phyloP scores from a whole-genome alignment of 2,888 invertebrate species.

The Chironomus tentans region DNA sequence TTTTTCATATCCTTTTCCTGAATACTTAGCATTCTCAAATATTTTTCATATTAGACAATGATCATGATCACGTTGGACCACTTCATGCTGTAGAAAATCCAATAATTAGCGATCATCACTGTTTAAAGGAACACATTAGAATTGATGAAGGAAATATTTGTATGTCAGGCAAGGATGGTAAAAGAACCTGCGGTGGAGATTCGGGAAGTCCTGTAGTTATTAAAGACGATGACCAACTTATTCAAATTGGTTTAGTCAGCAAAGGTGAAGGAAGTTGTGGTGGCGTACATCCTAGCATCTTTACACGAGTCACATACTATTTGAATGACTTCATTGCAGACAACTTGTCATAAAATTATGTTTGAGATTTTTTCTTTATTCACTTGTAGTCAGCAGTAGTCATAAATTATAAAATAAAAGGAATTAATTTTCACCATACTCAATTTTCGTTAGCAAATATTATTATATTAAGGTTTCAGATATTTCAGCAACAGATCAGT shows the following conservation, averaged over 20 bases:
- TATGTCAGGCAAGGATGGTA: background rate
- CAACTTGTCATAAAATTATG: background rate
- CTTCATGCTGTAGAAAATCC: background rate
- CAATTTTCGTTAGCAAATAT: too few species aligned
- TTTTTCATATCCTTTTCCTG: too few species aligned
- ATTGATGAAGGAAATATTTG: background rate
- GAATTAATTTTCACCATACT: too few species aligned
- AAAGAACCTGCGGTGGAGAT: background rate
- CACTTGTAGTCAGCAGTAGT: too few species aligned
- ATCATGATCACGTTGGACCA: background rate
- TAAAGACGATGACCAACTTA: slow-evolving; percentile 31
- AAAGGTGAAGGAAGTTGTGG: slow-evolving; percentile 31
- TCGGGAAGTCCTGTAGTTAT: slow-evolving; percentile 37
- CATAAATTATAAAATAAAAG: too few species aligned
- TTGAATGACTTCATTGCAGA: background rate
- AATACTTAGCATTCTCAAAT: background rate
- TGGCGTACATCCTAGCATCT: background rate
- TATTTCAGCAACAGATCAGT: too few species aligned
- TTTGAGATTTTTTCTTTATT: too few species aligned
- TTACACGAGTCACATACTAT: slow-evolving; percentile 18
- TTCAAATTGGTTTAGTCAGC: slow-evolving; percentile 40
- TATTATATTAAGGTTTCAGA: too few species aligned
- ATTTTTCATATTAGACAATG: background rate
- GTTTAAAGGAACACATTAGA: background rate
- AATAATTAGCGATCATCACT: background rate